A percentile compares a stretch with the other conserved stretches of the same genome.
Evolutionary conservation across 2,888 invertebrate species (phyloP).

Genomic region (Metopia argyrocephala): DNA sequence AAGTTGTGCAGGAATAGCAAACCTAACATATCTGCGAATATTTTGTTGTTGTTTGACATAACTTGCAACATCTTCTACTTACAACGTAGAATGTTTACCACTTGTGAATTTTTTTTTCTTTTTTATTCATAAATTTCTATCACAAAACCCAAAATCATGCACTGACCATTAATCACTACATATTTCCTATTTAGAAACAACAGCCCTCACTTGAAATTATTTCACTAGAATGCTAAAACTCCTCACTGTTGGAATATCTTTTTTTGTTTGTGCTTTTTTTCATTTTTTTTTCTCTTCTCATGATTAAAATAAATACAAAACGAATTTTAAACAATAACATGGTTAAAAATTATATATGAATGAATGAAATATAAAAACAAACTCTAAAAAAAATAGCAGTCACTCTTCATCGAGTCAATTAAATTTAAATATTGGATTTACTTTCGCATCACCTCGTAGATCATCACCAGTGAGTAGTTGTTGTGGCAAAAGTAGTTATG

Average conservation of each 20-base stretch:
- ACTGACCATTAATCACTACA: background rate
- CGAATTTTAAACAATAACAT: constrained; percentile 9
- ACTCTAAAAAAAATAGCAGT: constrained; percentile 73
- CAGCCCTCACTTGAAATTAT: background rate
- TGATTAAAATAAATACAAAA: constrained; percentile 9
- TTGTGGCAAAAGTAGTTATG: constrained; percentile 79
- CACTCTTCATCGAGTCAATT: constrained; percentile 79
- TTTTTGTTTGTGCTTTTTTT: constrained; percentile 66
- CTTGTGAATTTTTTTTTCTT: background rate
- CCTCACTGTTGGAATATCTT: constrained; percentile 57
- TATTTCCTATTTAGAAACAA: background rate
- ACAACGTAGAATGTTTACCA: too few relatives aligned
- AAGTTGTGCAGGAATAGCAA: too few relatives aligned
- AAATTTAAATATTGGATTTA: constrained; percentile 78
- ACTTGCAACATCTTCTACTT: too few relatives aligned
- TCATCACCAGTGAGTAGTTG: constrained; percentile 79
- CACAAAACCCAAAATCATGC: background rate
- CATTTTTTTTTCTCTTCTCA: constrained; percentile 46
- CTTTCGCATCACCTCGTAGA: constrained; percentile 78
- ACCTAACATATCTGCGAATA: too few relatives aligned
- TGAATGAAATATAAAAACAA: constrained; percentile 28
- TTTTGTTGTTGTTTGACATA: too few relatives aligned
- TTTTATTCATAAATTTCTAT: background rate
- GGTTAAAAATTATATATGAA: constrained; percentile 45
- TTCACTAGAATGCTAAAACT: constrained; percentile 32